Evolutionary conservation across 1,140 invertebrate genomes (phyloP), one percentile per base, ranked within the genome.

Genomic region (Rhopalosiphum maidis): DNA sequence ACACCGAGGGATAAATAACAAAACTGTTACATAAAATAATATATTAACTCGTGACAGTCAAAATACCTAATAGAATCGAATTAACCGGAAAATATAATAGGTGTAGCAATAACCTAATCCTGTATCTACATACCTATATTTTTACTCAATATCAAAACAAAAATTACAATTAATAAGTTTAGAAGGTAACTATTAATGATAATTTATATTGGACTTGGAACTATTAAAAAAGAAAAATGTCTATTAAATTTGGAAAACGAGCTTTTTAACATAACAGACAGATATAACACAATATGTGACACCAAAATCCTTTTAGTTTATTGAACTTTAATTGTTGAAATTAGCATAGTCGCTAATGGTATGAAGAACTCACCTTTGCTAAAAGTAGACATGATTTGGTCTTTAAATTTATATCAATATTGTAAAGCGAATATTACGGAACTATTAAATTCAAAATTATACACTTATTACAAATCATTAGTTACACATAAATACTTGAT

Each of bases 291-390:
- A n/a, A 68, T 68, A 60, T 30, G 11, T n/a, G 1, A n/a, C 25
- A 9, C 1, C 2, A 9, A 9, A 2, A n/a, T 68, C 11, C 2
- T 68, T 68, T 68, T 68, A 68, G 15, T 15, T 68, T 15, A 68
- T n/a, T 68, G n/a, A n/a, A n/a, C 60, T 68, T 68, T 18, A 68
- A 4, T 11, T n/a, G 4, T 77, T 77, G 18, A 77, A 77, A 77
- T 18, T 18, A 18, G 30, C 60, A 21, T 77, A 77, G 30, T 21
- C 15, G n/a, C 30, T 18, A n/a, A 25, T 11, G 25, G 25, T 7
- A 60, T 2, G 8, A n/a, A n/a, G 15, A 77, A 83, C 48, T 93
- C 55, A 93, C 91, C 91, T 93, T 93, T 93, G 35, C 91, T 93
- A 86, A 93, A 93, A 86, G 91, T 93, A 21, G 91, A 54, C 91